Evolutionary conservation across 2,797 vertebrate species (phyloP).

Genomic region (Astyanax mexicanus): DNA sequence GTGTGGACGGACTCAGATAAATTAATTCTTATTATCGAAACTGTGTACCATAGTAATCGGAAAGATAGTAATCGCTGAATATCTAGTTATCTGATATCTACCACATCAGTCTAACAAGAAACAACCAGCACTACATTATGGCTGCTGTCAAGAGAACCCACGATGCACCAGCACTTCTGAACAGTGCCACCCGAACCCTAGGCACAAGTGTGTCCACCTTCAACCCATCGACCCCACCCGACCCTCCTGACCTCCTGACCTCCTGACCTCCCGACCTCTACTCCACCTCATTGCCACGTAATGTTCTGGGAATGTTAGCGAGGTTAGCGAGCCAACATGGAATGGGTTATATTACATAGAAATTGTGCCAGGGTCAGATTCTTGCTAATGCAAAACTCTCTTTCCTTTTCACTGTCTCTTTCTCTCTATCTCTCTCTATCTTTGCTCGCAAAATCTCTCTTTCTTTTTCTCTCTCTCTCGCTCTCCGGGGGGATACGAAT

Average conservation of each 20-base stretch:
- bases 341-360: slow-evolving; percentile 75
- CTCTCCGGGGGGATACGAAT: slow-evolving; percentile 34
- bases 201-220: slow-evolving; percentile 64
- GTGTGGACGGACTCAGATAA: too few relatives aligned
- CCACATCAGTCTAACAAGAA: slow-evolving; percentile 70
- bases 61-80: too few relatives aligned
- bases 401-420: slow-evolving; percentile 45
- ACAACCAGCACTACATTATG: slow-evolving; percentile 67
- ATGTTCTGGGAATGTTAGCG: slow-evolving; percentile 69
- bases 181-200: slow-evolving; percentile 63
- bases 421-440: slow-evolving; percentile 58
- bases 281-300: slow-evolving; percentile 57
- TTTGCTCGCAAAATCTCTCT: slow-evolving; percentile 17
- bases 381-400: slow-evolving; percentile 63
- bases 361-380: slow-evolving; percentile 68
- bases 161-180: slow-evolving; percentile 65
- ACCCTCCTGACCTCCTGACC: slow-evolving; percentile 67
- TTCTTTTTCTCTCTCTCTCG: slow-evolving; percentile 51
- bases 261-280: slow-evolving; percentile 67
- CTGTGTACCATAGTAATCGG: too few relatives aligned
- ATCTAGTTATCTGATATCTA: too few relatives aligned
- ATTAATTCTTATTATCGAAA: too few relatives aligned
- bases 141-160: slow-evolving; percentile 65
- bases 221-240: too few relatives aligned
- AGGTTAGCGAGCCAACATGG: slow-evolving; percentile 74